Conservation (phyloP, 2,888 invertebrate genomes). For the Pelosia muscerda region DNA sequence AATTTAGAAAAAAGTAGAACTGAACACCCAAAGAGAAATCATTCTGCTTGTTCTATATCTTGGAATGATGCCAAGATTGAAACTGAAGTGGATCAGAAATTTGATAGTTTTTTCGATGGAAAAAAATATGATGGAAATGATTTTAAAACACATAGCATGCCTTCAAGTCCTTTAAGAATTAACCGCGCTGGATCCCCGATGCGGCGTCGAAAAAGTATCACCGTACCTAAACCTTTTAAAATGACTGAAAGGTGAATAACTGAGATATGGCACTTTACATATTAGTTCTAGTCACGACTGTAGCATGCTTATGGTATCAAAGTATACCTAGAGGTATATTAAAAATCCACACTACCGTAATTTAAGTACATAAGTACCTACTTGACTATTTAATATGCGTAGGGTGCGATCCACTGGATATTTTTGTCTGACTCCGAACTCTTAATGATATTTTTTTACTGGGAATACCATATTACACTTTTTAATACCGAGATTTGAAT, state of each 20-base stretch:
- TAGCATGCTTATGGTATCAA: not conserved
- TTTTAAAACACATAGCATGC: slow-evolving; percentile 86
- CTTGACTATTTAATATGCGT: too few species aligned
- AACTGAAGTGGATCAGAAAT: slow-evolving; percentile 75
- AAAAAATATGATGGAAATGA: slow-evolving; percentile 65
- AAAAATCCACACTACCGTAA: not conserved
- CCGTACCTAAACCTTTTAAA: slow-evolving; percentile 90
- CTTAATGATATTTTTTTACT: not conserved
- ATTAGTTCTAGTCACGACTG: not conserved
- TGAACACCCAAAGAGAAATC: slow-evolving; percentile 73
- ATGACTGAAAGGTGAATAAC: slow-evolving; percentile 88
- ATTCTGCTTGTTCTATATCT: slow-evolving; percentile 82
- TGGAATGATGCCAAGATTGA: slow-evolving; percentile 79
- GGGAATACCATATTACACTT: too few species aligned
- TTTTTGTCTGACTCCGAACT: not conserved
- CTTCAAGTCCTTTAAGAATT: slow-evolving; percentile 84
- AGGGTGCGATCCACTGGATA: not conserved
- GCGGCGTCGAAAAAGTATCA: slow-evolving; percentile 74
- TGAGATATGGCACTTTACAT: not conserved
- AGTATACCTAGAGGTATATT: not conserved
- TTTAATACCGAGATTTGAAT: not conserved
- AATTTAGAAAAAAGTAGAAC: slow-evolving; percentile 62
- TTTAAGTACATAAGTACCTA: too few species aligned
- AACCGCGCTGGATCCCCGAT: slow-evolving; percentile 66
- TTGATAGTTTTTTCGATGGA: slow-evolving; percentile 74